phyloP scores from a whole-genome alignment of 2,113 vertebrate species.

The Chascanopsetta lugubris region DNA sequence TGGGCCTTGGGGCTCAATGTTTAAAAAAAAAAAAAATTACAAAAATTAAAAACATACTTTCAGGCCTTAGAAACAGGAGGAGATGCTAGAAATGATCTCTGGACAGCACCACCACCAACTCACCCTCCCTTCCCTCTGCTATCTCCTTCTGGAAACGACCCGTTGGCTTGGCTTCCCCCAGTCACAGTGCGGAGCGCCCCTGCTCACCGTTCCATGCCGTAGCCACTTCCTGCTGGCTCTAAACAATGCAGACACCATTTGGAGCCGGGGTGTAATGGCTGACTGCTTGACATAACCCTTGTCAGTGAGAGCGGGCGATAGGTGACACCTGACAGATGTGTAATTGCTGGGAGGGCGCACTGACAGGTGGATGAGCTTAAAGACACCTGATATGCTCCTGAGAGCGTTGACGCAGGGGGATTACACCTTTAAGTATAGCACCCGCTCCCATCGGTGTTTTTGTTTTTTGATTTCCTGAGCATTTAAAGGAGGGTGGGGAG shows the following conservation, averaged over 20 bases:
- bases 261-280: slow-evolving; percentile 79
- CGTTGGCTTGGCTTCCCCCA: slow-evolving; percentile 62
- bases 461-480: slow-evolving; percentile 27
- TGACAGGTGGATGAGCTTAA: slow-evolving; percentile 81
- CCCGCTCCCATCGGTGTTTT: slow-evolving; percentile 33
- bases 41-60: slow-evolving; percentile 35
- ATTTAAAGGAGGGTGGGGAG: slow-evolving; percentile 8
- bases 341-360: slow-evolving; percentile 81
- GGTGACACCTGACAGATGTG: slow-evolving; percentile 85
- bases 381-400: slow-evolving; percentile 78
- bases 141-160: slow-evolving; percentile 51
- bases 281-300: slow-evolving; percentile 83
- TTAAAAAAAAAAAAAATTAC: slow-evolving; percentile 13
- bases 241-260: slow-evolving; percentile 82
- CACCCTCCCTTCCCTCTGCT: background rate
- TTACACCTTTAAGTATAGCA: slow-evolving; percentile 73
- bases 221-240: slow-evolving; percentile 72
- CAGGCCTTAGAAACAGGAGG: slow-evolving; percentile 63
- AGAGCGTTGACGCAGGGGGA: slow-evolving; percentile 62
- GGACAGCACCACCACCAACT: slow-evolving; percentile 11
- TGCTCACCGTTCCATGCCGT: slow-evolving; percentile 77
- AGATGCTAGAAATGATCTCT: slow-evolving; percentile 45
- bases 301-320: slow-evolving; percentile 74
- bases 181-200: slow-evolving; percentile 68
- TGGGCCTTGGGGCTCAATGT: slow-evolving; percentile 51